Percentiles rank a stretch among this genome's conserved stretches.
These are phyloP conservation scores for Andrena hattorfiana DNA, from an alignment of 2,888 invertebrate genomes.

Conservation along the genomic window DNA sequence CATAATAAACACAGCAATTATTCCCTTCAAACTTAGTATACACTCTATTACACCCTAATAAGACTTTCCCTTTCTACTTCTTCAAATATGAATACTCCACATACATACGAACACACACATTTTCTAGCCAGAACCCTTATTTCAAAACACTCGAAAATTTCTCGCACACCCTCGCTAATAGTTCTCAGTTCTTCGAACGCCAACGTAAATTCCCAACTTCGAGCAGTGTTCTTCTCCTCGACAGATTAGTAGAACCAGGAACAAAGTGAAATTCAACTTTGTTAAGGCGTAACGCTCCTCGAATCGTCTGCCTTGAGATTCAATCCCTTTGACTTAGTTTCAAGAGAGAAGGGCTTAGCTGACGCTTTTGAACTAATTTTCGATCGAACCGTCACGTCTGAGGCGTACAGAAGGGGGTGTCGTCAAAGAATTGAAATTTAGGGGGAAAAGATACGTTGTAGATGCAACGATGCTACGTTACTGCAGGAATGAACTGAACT, in stretches of 20 bases:
- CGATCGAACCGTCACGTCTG: neutral
- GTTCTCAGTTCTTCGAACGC: no score
- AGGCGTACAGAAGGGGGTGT: neutral
- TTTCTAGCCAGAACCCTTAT: neutral
- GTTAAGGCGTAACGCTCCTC: neutral
- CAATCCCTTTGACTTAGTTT: slow-evolving; percentile 18
- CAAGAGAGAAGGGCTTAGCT: neutral
- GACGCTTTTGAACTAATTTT: neutral
- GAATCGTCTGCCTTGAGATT: neutral
- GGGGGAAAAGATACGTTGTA: neutral
- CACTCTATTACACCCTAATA: no score
- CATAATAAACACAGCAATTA: neutral
- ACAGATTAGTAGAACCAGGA: neutral
- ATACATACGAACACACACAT: neutral
- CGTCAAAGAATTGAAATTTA: neutral
- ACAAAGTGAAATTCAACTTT: neutral
- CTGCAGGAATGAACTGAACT: no score
- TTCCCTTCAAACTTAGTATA: neutral
- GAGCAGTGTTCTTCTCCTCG: neutral
- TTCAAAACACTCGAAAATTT: neutral
- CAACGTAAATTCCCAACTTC: neutral
- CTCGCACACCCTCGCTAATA: no score
- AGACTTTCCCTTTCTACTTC: neutral
- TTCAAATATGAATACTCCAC: neutral
- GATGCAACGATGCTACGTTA: neutral